phyloP scores from a whole-genome alignment of 2,113 vertebrate genomes.

The Hystrix cristata region DNA sequence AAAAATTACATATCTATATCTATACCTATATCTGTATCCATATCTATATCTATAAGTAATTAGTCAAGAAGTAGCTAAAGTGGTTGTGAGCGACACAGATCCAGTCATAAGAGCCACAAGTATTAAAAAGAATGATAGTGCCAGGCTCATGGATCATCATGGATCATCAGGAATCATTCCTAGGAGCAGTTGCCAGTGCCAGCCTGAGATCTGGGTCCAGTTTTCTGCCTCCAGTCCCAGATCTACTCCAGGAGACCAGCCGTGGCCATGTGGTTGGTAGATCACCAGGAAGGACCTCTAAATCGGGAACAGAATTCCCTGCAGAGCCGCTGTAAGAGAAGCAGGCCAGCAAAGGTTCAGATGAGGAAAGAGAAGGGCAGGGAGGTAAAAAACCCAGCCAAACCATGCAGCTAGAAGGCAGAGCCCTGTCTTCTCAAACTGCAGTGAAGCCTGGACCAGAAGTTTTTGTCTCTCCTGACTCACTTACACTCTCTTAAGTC shows the following conservation, averaged over 20 bases:
- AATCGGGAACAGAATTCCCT: background rate
- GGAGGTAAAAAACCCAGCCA: background rate
- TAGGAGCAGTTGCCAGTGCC: background rate
- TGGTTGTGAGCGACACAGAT: background rate
- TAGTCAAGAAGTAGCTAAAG: background rate
- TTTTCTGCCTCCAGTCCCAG: background rate
- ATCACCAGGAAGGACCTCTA: background rate
- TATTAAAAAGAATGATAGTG: background rate
- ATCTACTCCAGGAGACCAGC: background rate
- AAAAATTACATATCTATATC: background rate
- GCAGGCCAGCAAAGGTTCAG: background rate
- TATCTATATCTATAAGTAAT: background rate
- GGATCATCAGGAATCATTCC: background rate
- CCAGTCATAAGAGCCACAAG: background rate
- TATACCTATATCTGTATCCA: background rate
- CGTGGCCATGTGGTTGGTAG: background rate
- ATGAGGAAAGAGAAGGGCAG: background rate
- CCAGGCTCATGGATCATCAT: background rate
- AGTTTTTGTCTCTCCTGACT: background rate
- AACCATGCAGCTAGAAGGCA: background rate
- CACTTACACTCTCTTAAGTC: background rate
- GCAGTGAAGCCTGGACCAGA: rapidly evolving
- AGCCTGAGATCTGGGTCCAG: background rate
- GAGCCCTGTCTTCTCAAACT: background rate
- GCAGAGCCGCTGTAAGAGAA: background rate